A percentile compares a stretch with the other conserved stretches of the same genome.
phyloP scores from a whole-genome alignment of 2,113 vertebrate genomes.

The Anser brachyrhynchus region DNA sequence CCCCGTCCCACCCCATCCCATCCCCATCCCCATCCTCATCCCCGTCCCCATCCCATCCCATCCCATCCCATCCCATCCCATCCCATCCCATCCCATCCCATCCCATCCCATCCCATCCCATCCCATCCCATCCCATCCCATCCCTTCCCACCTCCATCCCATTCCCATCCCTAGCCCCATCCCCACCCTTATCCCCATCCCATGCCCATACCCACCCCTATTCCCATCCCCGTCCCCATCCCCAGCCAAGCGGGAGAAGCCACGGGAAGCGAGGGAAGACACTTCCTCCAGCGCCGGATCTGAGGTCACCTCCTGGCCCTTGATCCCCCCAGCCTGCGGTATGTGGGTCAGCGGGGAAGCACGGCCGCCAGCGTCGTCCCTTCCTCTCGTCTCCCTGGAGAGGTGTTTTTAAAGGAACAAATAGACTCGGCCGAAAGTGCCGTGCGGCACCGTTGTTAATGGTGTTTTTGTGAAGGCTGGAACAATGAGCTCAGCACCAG shows the following conservation, averaged over 20 bases:
- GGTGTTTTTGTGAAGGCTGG: background rate
- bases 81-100: background rate
- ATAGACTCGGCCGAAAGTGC: background rate
- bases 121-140: background rate
- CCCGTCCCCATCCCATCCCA: too few species aligned
- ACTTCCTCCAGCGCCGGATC: conserved; percentile 55
- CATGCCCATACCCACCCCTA: too few species aligned
- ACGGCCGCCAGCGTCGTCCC: conserved; percentile 34
- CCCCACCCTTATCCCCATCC: too few species aligned
- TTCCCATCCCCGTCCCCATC: accelerated
- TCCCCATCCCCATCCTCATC: too few species aligned
- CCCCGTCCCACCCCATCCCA: background rate
- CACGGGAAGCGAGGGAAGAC: conserved; percentile 62
- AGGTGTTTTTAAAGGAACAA: conserved; percentile 53
- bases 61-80: background rate
- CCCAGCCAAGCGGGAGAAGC: conserved; percentile 31
- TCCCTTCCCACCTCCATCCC: background rate
- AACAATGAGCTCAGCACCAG: conserved; percentile 4
- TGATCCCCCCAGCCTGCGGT: conserved; percentile 39
- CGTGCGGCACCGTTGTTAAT: background rate
- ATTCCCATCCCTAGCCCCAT: too few species aligned
- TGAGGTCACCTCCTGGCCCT: conserved; percentile 63
- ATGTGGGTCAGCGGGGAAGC: conserved; percentile 66
- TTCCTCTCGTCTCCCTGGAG: conserved; percentile 51
- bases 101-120: too few species aligned